Evolutionary conservation across 1,140 invertebrate genomes (phyloP), one percentile per base, ranked within the genome.

Genomic region (Cyphomyrmex costatus): DNA sequence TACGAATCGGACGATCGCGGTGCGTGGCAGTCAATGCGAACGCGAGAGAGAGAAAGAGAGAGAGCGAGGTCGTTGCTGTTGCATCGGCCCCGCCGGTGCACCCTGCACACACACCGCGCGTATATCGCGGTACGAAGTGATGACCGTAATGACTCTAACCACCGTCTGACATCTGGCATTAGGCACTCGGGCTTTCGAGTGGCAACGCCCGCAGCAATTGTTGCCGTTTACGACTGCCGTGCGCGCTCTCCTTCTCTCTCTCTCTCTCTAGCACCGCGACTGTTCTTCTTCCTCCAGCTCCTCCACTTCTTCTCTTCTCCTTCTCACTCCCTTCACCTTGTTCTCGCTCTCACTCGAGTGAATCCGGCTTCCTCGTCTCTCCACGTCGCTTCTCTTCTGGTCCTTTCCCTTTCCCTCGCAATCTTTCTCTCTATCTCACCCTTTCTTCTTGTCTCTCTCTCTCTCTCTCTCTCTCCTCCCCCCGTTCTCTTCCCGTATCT

Each of bases 111-210:
- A 73, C 63, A 27, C 61, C 33, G 42, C 27, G 86, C 80, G 84
- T 86, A 84, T 89, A 92, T 90, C 88, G 87, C 87, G 89, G 89
- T 93, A 92, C 92, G 89, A 92, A 94, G 92, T 93, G 92, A 93
- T 92, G 92, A 93, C 87, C 90, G 92, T 93, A 93, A 93, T 93
- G 92, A 92, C 89, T 92, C 89, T 93, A 93, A 93, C 92, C 91
- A 93, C 91, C 88, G 93, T 92, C 92, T 91, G 92, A 93, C 93
- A 94, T 93, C 93, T 93, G 93, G 93, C 92, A 94, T 94, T 94
- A 94, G 93, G 90, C 91, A 91, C 87, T 92, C 83, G 83, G 86
- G 85, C 90, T 93, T 92, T 93, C 89, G 92, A 93, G 93, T 94
- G 92, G 91, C 92, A 94, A 93, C 93, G 93, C 93, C 90, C 92